Conservation (phyloP, 2,888 invertebrate genomes). For the Dastarcus helophoroides region DNA sequence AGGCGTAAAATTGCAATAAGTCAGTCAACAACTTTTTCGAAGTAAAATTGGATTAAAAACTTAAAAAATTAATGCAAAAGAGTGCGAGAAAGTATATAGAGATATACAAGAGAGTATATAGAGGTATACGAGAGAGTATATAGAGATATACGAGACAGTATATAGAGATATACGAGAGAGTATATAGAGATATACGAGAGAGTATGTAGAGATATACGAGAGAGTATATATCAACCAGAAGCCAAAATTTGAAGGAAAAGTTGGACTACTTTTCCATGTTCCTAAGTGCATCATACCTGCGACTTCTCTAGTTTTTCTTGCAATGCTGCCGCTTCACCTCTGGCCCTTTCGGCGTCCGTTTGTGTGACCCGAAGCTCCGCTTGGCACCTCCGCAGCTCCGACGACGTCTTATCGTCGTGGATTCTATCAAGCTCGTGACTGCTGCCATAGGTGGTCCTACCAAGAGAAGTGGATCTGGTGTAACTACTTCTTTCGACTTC, state of each 20-base stretch:
- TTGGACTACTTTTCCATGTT: background rate
- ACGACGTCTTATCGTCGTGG: constrained; percentile 75
- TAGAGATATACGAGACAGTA: no score
- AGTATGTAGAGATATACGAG: no score
- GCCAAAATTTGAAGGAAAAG: background rate
- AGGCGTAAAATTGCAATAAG: no score
- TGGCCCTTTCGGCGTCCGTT: constrained; percentile 79
- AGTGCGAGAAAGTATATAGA: no score
- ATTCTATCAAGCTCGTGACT: constrained; percentile 60
- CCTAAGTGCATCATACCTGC: constrained; percentile 40
- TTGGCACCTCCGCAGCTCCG: constrained; percentile 76
- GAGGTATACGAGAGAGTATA: no score
- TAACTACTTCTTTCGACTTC: constrained; percentile 50
- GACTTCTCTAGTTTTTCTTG: constrained; percentile 91
- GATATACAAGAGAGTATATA: no score
- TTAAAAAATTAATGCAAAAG: no score
- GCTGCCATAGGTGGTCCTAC: constrained; percentile 69
- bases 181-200: no score
- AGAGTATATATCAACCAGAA: no score
- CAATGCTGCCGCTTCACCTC: constrained; percentile 69
- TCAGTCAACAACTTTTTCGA: no score
- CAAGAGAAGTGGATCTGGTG: constrained; percentile 55
- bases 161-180: no score
- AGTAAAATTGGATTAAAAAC: no score
- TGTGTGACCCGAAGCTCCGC: constrained; percentile 86